These are phyloP conservation scores for Eutrigla gurnardus DNA, from an alignment of 2,797 vertebrate genomes.

Conservation along the genomic window DNA sequence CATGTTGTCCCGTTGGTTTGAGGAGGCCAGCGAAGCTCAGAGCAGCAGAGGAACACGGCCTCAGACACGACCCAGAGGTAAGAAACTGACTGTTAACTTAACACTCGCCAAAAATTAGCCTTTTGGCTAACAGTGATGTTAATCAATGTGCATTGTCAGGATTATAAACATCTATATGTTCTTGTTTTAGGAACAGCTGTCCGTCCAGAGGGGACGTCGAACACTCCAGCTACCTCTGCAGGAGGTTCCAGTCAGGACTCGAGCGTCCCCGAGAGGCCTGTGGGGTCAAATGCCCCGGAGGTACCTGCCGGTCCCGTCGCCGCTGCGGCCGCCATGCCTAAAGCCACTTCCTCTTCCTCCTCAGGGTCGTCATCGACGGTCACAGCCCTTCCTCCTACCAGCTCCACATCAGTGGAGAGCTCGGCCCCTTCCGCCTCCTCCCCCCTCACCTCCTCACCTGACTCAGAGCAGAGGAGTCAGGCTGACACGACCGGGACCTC, in stretches of 20 bases:
- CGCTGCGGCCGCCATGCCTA: constrained; percentile 47
- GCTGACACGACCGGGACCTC: constrained; percentile 62
- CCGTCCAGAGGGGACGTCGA: constrained; percentile 81
- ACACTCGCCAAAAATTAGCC: not conserved
- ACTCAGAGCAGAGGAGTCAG: constrained; percentile 86
- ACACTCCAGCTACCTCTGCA: constrained; percentile 72
- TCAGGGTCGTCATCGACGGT: constrained; percentile 84
- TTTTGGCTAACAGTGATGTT: not conserved
- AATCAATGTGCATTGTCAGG: not conserved
- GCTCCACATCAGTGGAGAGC: constrained; percentile 84
- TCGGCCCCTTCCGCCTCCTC: constrained; percentile 79
- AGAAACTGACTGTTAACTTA: not conserved
- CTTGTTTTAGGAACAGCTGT: constrained; percentile 83
- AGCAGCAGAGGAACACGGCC: constrained; percentile 90
- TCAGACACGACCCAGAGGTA: constrained; percentile 91
- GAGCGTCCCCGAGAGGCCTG: constrained; percentile 71
- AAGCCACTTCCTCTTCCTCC: constrained; percentile 79
- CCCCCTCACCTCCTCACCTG: constrained; percentile 85
- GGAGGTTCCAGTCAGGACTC: constrained; percentile 75
- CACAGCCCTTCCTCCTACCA: constrained; percentile 85
- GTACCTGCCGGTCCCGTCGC: constrained; percentile 48
- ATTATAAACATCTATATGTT: not conserved
- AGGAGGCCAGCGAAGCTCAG: constrained; percentile 98
- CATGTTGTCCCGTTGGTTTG: constrained; percentile 98
- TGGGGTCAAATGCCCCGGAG: constrained; percentile 80